phyloP scores from a whole-genome alignment of 2,888 invertebrate species.

The Fragum sueziense region DNA sequence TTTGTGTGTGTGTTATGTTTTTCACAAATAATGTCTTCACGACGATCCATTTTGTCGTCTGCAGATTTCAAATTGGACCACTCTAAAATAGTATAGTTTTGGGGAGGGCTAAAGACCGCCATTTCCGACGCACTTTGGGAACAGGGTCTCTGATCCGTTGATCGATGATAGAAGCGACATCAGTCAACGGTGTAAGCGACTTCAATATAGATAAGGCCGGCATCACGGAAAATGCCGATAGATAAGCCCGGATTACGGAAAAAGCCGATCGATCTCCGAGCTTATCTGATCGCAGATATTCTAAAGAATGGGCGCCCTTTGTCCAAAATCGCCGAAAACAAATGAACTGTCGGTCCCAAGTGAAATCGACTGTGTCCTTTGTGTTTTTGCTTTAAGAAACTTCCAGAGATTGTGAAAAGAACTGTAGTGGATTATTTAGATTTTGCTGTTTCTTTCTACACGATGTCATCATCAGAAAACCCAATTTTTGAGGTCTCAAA shows the following conservation, averaged over 20 bases:
- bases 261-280: not conserved
- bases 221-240: not conserved
- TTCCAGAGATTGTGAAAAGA: not conserved
- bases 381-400: not conserved
- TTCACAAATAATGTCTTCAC: too few relatives aligned
- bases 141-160: not conserved
- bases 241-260: constrained; percentile 8
- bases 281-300: not conserved
- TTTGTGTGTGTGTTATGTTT: too few relatives aligned
- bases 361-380: not conserved
- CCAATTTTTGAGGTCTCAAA: not conserved
- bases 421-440: not conserved
- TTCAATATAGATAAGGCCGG: constrained; percentile 16
- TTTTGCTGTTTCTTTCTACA: not conserved
- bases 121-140: too few relatives aligned
- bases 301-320: not conserved
- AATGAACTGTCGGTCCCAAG: not conserved
- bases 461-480: not conserved
- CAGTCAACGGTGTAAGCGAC: constrained; percentile 9
- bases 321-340: not conserved
- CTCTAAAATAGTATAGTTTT: too few relatives aligned
- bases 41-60: too few relatives aligned
- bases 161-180: constrained; percentile 13
- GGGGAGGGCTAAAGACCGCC: too few relatives aligned
- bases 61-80: too few relatives aligned